These are phyloP conservation scores for Pteromalus puparum DNA, from an alignment of 1,140 invertebrate genomes.

Conservation along the genomic window DNA sequence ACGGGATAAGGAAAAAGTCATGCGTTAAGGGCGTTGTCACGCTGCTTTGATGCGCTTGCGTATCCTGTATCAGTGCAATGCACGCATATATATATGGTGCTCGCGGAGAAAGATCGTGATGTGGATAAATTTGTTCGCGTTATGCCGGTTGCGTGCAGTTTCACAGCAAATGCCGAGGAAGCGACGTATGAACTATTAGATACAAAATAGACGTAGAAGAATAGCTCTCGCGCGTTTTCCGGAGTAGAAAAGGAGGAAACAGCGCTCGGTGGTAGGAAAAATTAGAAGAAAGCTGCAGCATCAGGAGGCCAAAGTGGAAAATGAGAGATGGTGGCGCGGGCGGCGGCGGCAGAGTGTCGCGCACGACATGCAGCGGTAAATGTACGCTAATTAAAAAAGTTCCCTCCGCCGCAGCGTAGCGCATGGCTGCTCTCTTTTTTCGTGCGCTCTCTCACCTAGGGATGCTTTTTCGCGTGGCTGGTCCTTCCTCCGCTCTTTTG, in stretches of 20 bases:
- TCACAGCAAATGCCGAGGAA: no score
- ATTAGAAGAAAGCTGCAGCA: constrained; percentile 11
- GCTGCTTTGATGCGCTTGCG: background rate
- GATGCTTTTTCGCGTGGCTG: constrained; percentile 29
- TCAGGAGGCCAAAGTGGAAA: background rate
- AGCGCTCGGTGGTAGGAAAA: background rate
- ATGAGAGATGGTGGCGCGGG: background rate
- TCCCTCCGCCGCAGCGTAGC: background rate
- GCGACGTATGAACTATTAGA: no score
- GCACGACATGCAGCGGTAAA: constrained; percentile 33
- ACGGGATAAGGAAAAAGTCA: background rate
- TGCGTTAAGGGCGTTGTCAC: background rate
- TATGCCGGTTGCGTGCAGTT: background rate
- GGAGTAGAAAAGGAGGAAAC: background rate
- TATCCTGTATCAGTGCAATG: no score
- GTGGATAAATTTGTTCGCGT: background rate
- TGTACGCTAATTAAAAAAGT: constrained; percentile 57
- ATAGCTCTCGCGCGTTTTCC: no score
- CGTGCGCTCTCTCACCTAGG: background rate
- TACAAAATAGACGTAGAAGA: background rate
- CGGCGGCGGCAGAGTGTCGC: background rate
- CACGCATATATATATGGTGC: no score
- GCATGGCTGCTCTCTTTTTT: background rate
- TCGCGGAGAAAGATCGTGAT: background rate
- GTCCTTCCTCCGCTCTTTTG: constrained; percentile 23